These are phyloP conservation scores for Galeopsomyia nigrocyanea DNA, from an alignment of 2,888 invertebrate species.

Conservation along the genomic window DNA sequence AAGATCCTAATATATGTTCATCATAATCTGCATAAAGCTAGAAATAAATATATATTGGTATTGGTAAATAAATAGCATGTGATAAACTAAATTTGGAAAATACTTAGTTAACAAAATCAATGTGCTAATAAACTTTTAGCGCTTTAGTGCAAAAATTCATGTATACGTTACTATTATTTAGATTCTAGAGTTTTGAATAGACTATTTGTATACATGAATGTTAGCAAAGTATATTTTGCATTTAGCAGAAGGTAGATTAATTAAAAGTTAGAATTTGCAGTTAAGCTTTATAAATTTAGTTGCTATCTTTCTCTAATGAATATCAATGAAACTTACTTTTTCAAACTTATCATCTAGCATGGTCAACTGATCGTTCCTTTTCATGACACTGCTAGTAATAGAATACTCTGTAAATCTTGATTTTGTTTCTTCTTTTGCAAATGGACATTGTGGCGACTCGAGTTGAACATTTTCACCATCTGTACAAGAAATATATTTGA, in stretches of 20 bases:
- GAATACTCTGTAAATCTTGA: constrained; percentile 94
- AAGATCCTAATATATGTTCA: constrained; percentile 88
- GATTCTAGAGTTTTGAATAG: constrained; percentile 19
- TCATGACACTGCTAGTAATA: constrained; percentile 91
- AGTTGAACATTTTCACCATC: constrained; percentile 69
- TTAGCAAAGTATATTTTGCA: too few species aligned
- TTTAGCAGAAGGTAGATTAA: too few species aligned
- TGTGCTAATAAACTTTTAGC: too few species aligned
- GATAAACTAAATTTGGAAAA: too few species aligned
- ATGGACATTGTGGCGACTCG: constrained; percentile 67
- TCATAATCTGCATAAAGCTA: constrained; percentile 87
- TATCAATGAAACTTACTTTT: constrained; percentile 71
- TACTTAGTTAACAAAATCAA: too few species aligned
- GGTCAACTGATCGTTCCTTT: constrained; percentile 85
- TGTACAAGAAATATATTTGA: constrained; percentile 14
- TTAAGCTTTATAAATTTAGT: constrained; percentile 14
- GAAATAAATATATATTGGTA: constrained; percentile 51
- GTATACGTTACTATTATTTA: not conserved
- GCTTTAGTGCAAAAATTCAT: too few species aligned
- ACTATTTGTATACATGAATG: not conserved
- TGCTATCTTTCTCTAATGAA: constrained; percentile 14
- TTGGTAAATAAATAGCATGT: too few species aligned
- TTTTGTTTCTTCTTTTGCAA: constrained; percentile 82
- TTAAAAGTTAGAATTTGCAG: too few species aligned
- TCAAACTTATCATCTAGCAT: constrained; percentile 91